These are phyloP conservation scores for Paradoxurus hermaphroditus DNA, from an alignment of 2,113 vertebrate species.

Conservation along the genomic window DNA sequence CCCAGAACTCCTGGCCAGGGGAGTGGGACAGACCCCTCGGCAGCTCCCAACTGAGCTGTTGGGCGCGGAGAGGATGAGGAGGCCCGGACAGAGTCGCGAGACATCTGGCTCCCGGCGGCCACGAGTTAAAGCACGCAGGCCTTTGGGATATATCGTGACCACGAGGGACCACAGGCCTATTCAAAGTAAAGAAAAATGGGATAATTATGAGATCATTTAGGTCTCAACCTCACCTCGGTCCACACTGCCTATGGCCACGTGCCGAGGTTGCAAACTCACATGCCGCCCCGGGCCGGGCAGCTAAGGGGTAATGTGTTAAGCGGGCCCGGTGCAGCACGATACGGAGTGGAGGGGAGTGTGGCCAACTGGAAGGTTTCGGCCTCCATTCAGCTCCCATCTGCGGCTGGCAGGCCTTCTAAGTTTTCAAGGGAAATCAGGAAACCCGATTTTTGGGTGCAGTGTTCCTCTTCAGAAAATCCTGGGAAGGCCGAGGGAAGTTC, in stretches of 20 bases:
- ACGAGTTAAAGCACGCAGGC: neutral
- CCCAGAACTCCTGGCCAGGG: neutral
- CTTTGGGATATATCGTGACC: too few relatives aligned
- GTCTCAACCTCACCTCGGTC: neutral
- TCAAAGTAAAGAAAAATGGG: neutral
- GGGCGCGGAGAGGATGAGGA: neutral
- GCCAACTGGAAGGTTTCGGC: neutral
- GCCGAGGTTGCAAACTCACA: neutral
- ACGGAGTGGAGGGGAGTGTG: neutral
- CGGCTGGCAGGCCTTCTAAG: neutral
- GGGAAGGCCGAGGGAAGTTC: neutral
- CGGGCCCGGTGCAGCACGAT: fast-evolving
- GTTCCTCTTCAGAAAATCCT: neutral
- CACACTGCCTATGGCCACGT: neutral
- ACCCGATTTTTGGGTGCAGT: neutral
- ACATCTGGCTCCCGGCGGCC: neutral
- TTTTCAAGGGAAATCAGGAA: neutral
- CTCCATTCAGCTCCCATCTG: neutral
- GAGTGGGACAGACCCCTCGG: fast-evolving
- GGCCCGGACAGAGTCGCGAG: neutral
- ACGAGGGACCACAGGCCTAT: neutral
- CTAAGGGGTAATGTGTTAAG: neutral
- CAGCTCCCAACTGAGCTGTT: neutral
- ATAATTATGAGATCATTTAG: neutral
- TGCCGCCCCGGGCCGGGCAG: neutral